Evolutionary conservation across 2,888 invertebrate species (phyloP), one percentile per base, ranked within the genome.

Genomic region (Odontothrips loti): DNA sequence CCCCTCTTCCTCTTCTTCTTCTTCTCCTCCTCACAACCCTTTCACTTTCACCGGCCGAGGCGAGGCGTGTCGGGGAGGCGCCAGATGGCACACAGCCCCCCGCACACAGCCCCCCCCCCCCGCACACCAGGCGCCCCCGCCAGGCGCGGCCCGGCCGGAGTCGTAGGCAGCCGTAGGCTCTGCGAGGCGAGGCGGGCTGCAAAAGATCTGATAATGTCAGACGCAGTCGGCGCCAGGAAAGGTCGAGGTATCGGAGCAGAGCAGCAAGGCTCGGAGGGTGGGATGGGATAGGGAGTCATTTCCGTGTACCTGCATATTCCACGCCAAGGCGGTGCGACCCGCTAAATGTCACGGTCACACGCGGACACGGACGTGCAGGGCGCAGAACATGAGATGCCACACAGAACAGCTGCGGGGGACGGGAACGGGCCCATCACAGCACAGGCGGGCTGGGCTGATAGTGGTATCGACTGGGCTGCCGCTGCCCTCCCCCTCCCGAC

Each of bases 381-480:
- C 82, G 75, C 79, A 80, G 79, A 43, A 27, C 68, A 20, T n/a
- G 82, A 81, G 17, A n/a, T n/a, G n/a, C n/a, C n/a, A n/a, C 81
- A 81, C 82, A 80, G 81, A 79, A 81, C 81, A 47, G 79, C 82
- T 20, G 79, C 79, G 23, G 80, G 80, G 29, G 83, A 83, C 82
- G 63, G 81, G 51, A 83, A 82, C n/a, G n/a, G n/a, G n/a, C n/a
- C n/a, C n/a, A n/a, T n/a, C n/a, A n/a, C n/a, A n/a, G n/a, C n/a
- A n/a, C n/a, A n/a, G n/a, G n/a, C n/a, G n/a, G n/a, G n/a, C n/a
- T n/a, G n/a, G n/a, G n/a, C n/a, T n/a, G n/a, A n/a, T n/a, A n/a
- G n/a, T n/a, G n/a, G n/a, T n/a, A n/a, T n/a, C n/a, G n/a, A n/a
- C n/a, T n/a, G n/a, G n/a, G n/a, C n/a, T n/a, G n/a, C n/a, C n/a